These are phyloP conservation scores for Montipora foliosa DNA, from an alignment of 64 coral and sea anemone genomes.

Conservation along the genomic window DNA sequence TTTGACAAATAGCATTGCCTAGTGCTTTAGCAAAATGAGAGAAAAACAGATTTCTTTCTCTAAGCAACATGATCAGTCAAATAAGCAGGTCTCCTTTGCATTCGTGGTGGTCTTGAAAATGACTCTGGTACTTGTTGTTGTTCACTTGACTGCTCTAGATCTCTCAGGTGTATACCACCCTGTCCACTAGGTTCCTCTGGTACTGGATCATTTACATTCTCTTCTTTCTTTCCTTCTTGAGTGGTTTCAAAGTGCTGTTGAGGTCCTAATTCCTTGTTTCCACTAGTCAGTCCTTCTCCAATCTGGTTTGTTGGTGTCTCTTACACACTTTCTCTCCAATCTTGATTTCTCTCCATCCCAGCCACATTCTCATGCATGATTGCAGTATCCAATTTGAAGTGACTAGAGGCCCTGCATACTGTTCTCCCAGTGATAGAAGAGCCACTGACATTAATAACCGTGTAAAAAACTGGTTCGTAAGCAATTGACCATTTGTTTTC, in stretches of 20 bases:
- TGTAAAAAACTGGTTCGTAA: constrained; percentile 70
- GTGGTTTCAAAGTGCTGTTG: not conserved
- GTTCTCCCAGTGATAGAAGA: constrained; percentile 54
- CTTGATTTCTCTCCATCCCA: not conserved
- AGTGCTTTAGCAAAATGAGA: no score
- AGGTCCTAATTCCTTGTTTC: not conserved
- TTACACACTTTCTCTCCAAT: constrained; percentile 3
- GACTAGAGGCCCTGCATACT: constrained; percentile 45
- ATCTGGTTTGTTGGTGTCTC: not conserved
- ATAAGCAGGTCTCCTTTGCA: not conserved
- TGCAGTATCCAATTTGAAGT: constrained; percentile 59
- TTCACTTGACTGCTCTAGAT: not conserved
- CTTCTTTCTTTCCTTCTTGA: not conserved
- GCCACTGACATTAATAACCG: constrained; percentile 39
- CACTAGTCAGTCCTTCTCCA: no score
- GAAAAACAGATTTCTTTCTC: no score
- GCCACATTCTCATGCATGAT: constrained; percentile 2
- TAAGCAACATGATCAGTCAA: not conserved
- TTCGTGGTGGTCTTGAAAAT: not conserved
- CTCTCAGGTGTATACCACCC: not conserved
- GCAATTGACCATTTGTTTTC: constrained; percentile 49
- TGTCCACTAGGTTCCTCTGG: not conserved
- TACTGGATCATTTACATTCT: not conserved
- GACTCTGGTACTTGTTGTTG: not conserved
- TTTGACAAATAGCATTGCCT: no score